A percentile compares a stretch with the other conserved stretches of the same genome.
Conservation (phyloP, 2,888 invertebrate genomes). For the Xestia sexstrigata region DNA sequence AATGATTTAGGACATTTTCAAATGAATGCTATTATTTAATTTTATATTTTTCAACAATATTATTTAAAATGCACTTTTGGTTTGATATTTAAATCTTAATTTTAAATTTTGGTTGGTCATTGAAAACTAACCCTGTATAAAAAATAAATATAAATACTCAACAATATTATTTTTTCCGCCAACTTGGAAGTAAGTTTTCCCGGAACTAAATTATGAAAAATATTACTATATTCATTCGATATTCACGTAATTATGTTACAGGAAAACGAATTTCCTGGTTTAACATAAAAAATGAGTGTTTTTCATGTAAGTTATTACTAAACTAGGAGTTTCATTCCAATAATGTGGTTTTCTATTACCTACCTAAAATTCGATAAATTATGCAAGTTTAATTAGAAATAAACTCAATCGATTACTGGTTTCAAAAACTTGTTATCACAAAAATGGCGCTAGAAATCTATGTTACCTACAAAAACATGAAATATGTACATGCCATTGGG, state of each 20-base stretch:
- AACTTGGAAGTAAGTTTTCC: background rate
- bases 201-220: background rate
- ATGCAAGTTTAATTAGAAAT: conserved; percentile 7
- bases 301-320: no score
- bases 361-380: background rate
- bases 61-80: no score
- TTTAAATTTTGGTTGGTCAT: no score
- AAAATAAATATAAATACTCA: no score
- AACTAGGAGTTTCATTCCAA: background rate
- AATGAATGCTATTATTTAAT: no score
- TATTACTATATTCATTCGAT: background rate
- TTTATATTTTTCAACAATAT: no score
- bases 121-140: no score
- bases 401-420: conserved; percentile 17
- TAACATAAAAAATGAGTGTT: no score
- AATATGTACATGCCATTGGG: background rate
- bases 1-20: no score
- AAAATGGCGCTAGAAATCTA: background rate
- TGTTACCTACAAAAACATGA: conserved; percentile 11
- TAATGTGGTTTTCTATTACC: background rate
- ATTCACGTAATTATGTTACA: background rate
- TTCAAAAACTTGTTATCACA: conserved; percentile 36
- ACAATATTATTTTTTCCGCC: background rate
- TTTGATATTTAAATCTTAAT: no score
- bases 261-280: no score